These are phyloP conservation scores for Ostrea edulis DNA, from an alignment of 1,140 invertebrate genomes.

Conservation along the genomic window DNA sequence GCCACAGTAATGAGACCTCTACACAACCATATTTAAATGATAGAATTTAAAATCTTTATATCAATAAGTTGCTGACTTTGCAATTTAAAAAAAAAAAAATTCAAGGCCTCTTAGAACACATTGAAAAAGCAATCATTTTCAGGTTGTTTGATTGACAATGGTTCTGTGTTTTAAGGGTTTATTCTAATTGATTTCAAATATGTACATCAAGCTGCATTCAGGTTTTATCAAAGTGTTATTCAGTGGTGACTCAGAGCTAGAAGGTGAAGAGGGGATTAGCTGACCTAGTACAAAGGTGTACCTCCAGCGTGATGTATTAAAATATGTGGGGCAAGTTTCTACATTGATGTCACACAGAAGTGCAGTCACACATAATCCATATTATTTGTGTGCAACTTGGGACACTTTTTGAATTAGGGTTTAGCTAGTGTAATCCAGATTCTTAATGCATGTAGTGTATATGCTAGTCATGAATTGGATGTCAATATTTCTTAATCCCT, in stretches of 20 bases:
- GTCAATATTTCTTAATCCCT: background rate
- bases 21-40: background rate
- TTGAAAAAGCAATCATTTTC: background rate
- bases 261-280: constrained; percentile 21
- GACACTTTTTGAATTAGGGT: background rate
- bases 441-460: background rate
- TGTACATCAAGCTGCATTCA: background rate
- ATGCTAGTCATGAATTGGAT: no score
- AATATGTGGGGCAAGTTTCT: background rate
- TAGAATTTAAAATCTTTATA: background rate
- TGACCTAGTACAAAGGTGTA: background rate
- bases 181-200: constrained; percentile 22
- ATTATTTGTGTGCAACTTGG: background rate
- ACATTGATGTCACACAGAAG: background rate
- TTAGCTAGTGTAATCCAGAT: background rate
- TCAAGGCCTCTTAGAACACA: background rate
- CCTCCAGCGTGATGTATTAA: background rate
- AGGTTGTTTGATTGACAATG: background rate
- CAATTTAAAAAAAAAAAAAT: background rate
- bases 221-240: background rate
- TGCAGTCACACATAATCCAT: constrained; percentile 19
- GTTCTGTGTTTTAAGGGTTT: background rate
- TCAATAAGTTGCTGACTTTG: background rate
- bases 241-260: background rate
- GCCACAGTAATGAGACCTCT: background rate